Evolutionary conservation across 1,140 invertebrate species (phyloP), one percentile per base, ranked within the genome.

Genomic region (Pantala flavescens): DNA sequence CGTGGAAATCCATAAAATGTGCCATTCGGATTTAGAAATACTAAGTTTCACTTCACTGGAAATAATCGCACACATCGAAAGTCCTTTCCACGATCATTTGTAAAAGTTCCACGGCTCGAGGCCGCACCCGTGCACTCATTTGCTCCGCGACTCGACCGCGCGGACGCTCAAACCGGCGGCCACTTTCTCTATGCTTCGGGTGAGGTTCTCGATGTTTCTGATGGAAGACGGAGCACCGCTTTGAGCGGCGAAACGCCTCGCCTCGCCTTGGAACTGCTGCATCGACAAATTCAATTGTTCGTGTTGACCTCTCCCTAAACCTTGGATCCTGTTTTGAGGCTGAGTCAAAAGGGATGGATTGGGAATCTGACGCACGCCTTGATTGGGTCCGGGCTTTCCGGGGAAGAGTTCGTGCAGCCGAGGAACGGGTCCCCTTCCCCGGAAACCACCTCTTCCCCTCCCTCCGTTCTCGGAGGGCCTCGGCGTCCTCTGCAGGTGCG

Each of bases 361-460:
- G 2, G 82, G 81, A 72, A 83, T 83, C 72, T 82, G 81, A 14
- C 82, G 74, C 3, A 83, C 80, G 36, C 74, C 78, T 73, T 82
- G 81, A 76, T 82, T 83, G 23, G 80, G 81, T 11, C 77, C 77
- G 5, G 79, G 80, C 72, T 80, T 80, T 16, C 36, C 36, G 24
- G 72, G 63, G 73, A 71, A 76, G 24, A 76, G 28, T 10, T 74
- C 75, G 43, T 77, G 73, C n/a, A 76, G 72, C 7, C 72, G 73
- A 0, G 73, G 74, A 12, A 63, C n/a, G 16, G 49, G 71, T 28
- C 24, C 72, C 49, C 49, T 43, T 24, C 43, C 23, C 3, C 71
- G 71, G 71, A 72, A 42, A 9, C 9, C 9, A 36, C 28, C 28
- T 2, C 28, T 9, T 36, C 28, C 28, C 28, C 28, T 36, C 23